These are phyloP conservation scores for Drosophila borborema DNA, from an alignment of 2,888 invertebrate genomes.

Conservation along the genomic window DNA sequence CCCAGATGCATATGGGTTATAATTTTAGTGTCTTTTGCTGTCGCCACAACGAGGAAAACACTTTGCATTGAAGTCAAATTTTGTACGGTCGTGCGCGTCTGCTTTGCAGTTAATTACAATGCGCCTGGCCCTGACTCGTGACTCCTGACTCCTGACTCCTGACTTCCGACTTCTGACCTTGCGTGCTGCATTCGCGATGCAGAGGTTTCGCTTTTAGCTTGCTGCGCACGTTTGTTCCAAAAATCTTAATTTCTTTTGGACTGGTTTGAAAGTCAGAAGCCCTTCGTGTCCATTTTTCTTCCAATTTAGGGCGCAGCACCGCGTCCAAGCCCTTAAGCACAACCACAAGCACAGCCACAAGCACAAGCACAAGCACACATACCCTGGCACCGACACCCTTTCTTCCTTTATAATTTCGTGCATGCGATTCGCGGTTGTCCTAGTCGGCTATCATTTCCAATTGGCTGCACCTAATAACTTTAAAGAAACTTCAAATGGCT, in stretches of 20 bases:
- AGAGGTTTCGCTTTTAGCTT: slow-evolving; percentile 49
- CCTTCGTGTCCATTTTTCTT: slow-evolving; percentile 63
- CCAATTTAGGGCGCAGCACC: slow-evolving; percentile 60
- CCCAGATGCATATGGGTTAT: slow-evolving; percentile 53
- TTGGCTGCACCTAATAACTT: slow-evolving; percentile 71
- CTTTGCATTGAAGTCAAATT: slow-evolving; percentile 70
- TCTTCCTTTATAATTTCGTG: slow-evolving; percentile 4
- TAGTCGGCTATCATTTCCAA: slow-evolving; percentile 68
- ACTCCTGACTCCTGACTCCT: not conserved
- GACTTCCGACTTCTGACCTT: slow-evolving; percentile 61
- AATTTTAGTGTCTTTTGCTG: slow-evolving; percentile 55
- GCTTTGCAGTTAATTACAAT: slow-evolving; percentile 73
- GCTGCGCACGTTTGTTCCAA: slow-evolving; percentile 72
- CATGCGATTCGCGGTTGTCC: slow-evolving; percentile 32
- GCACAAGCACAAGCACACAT: slow-evolving; percentile 22
- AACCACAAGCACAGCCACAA: not conserved
- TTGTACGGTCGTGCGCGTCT: slow-evolving; percentile 39
- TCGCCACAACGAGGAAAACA: slow-evolving; percentile 32
- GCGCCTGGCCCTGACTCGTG: slow-evolving; percentile 30
- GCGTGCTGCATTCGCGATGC: slow-evolving; percentile 67
- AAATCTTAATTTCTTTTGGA: slow-evolving; percentile 76
- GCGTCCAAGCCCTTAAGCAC: slow-evolving; percentile 12
- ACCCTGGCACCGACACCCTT: not conserved
- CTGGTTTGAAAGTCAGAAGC: slow-evolving; percentile 44
- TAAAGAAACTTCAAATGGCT: slow-evolving; percentile 34